Conservation (phyloP, 2,888 invertebrate species). For the Cephus rjabovi region DNA sequence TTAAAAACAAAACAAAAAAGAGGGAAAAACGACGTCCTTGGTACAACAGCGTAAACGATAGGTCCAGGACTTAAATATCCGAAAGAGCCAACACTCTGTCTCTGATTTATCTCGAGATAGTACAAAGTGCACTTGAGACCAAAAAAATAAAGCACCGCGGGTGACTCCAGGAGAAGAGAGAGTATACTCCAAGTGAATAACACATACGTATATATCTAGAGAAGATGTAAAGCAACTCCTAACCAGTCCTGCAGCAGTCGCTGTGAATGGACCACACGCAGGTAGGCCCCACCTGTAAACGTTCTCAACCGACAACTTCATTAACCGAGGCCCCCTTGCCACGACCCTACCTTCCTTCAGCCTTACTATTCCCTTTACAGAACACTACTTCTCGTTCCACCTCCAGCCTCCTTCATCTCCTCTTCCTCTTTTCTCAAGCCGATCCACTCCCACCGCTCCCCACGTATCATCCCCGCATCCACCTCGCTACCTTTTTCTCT, state of each 20-base stretch:
- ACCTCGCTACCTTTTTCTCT: constrained; percentile 22
- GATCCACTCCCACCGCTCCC: constrained; percentile 9
- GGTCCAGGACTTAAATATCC: no score
- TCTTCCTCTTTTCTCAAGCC: constrained; percentile 16
- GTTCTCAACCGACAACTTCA: constrained; percentile 65
- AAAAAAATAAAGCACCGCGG: no score
- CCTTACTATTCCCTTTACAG: constrained; percentile 15
- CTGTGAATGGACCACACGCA: constrained; percentile 65
- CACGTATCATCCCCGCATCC: constrained; percentile 15
- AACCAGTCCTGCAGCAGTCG: constrained; percentile 54
- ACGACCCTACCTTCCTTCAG: constrained; percentile 25
- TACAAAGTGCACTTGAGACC: no score
- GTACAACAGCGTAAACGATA: no score
- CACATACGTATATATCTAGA: constrained; percentile 4
- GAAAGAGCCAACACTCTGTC: no score
- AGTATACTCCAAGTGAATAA: background rate
- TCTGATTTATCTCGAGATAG: no score
- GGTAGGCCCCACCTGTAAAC: constrained; percentile 63
- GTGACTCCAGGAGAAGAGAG: no score
- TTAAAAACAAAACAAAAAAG: background rate
- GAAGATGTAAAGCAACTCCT: constrained; percentile 57
- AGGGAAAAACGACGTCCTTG: no score
- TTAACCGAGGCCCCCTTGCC: constrained; percentile 54
- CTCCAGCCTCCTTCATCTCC: constrained; percentile 11
- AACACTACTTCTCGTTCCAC: background rate